A percentile compares a stretch with the other conserved stretches of the same genome.
These are phyloP conservation scores for Sminthurides bifidus DNA, from an alignment of 1,140 invertebrate genomes.

Conservation along the genomic window DNA sequence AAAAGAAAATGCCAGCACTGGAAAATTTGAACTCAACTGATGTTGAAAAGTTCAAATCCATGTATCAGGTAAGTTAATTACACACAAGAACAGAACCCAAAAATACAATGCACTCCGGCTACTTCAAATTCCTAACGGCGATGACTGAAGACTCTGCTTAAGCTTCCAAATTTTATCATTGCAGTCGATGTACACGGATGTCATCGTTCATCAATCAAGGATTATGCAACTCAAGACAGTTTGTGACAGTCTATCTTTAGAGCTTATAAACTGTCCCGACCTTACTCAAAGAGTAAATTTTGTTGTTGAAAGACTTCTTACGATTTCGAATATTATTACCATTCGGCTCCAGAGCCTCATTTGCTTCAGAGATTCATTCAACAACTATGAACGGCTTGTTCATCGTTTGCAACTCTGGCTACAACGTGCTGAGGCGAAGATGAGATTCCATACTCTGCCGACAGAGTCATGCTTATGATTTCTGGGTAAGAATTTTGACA, in stretches of 20 bases:
- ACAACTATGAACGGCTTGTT: slow-evolving; percentile 54
- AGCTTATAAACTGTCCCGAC: slow-evolving; percentile 56
- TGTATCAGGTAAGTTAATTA: slow-evolving; percentile 49
- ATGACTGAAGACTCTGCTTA: background rate
- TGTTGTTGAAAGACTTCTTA: slow-evolving; percentile 53
- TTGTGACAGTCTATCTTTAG: slow-evolving; percentile 54
- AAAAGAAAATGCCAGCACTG: slow-evolving; percentile 64
- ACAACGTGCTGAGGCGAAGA: slow-evolving; percentile 52
- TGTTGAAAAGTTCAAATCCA: slow-evolving; percentile 67
- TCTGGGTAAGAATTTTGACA: slow-evolving; percentile 49
- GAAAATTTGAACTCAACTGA: slow-evolving; percentile 63
- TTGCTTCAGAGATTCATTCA: slow-evolving; percentile 63
- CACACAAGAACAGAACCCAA: no score
- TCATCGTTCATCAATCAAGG: slow-evolving; percentile 62
- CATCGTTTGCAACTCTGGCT: slow-evolving; percentile 62
- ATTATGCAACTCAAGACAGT: slow-evolving; percentile 56
- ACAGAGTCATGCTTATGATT: slow-evolving; percentile 51
- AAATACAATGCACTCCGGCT: no score
- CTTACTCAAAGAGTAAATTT: slow-evolving; percentile 56
- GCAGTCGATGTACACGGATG: slow-evolving; percentile 57
- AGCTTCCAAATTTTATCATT: slow-evolving; percentile 16
- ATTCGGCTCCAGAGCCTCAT: slow-evolving; percentile 52
- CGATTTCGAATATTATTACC: slow-evolving; percentile 59
- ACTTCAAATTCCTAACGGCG: no score
- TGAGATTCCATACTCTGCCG: slow-evolving; percentile 39